These are phyloP conservation scores for Aplidium turbinatum DNA, from an alignment of 23 tunicate genomes.

Conservation along the genomic window DNA sequence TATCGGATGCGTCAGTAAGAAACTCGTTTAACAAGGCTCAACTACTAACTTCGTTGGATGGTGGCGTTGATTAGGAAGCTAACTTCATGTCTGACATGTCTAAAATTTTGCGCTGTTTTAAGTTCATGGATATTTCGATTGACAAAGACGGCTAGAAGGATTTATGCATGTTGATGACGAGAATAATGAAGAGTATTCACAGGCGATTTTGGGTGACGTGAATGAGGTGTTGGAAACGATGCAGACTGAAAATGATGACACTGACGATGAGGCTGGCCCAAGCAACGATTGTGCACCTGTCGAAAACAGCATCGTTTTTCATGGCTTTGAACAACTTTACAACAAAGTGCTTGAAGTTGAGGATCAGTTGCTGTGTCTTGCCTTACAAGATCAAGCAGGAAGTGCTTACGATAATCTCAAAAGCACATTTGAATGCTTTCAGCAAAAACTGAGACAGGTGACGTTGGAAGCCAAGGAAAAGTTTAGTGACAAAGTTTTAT, in stretches of 20 bases:
- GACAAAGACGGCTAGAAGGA: constrained; percentile 12
- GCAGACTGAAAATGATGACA: neutral
- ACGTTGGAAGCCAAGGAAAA: too few species aligned
- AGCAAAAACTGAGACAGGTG: too few species aligned
- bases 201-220: constrained; percentile 19
- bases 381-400: too few species aligned
- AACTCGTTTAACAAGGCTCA: constrained; percentile 31
- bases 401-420: too few species aligned
- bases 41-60: constrained; percentile 15
- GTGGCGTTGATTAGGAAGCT: constrained; percentile 23
- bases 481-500: too few species aligned
- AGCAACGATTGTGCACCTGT: too few species aligned
- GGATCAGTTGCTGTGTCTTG: too few species aligned
- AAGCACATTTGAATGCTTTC: too few species aligned
- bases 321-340: too few species aligned
- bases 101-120: constrained; percentile 33
- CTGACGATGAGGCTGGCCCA: too few species aligned
- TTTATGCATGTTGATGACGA: constrained; percentile 35
- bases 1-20: constrained; percentile 35
- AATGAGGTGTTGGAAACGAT: constrained; percentile 23
- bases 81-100: constrained; percentile 29
- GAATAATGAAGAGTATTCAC: constrained; percentile 25
- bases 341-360: too few species aligned
- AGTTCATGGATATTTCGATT: constrained; percentile 21
- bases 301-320: too few species aligned